Base-by-base conservation (phyloP, 30 jellyfish, hydroid and myxozoan genomes). In the Aurelia aurita region DNA sequence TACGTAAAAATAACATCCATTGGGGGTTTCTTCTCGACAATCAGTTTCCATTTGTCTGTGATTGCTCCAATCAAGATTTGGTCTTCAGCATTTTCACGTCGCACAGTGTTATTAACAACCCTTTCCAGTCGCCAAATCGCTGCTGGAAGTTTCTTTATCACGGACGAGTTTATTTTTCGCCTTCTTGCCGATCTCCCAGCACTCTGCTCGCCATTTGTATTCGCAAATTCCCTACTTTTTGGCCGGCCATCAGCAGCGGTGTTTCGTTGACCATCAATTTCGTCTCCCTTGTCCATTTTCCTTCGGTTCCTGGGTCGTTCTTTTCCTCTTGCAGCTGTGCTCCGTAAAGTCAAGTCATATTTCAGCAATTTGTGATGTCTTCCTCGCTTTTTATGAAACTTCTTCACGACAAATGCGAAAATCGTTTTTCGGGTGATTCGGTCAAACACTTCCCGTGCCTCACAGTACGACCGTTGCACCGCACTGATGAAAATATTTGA, bases 401-500 rank as follows among this genome's bases (percentile, higher is more conserved):
- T 65, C 55, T 82, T 82, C 39, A 66, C 19, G 45, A 82, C 13
- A 23, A 65, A 64, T 28, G 69, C 55, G 63, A 82, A 32, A 23
- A 82, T 79, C 4, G 91, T 69, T 31, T 39, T 73, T 0, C 80
- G 71, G 23, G 35, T 19, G 10, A 69, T 58, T 26, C 60, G 58
- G 34, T 82, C 85, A 16, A 67, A 65, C 3, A 73, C 72, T 20
- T 65, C 70, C 16, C 91, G 80, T 2, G 91, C 91, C 79, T 34
- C 81, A 39, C 85, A 22, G 91, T 82, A 82, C 46, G 91, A 82
- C 64, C 45, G 53, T 22, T 82, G 74, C 20, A 82, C 91, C 4
- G 91, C 75, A 58, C 91, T 82, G 45, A 82, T 82, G 79, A 82
- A 54, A 4, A 82, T 28, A 58, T 82, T 82, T 15, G 91, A 65